Conservation (phyloP, 2,797 vertebrate species). For the Pyrocephalus nanus region DNA sequence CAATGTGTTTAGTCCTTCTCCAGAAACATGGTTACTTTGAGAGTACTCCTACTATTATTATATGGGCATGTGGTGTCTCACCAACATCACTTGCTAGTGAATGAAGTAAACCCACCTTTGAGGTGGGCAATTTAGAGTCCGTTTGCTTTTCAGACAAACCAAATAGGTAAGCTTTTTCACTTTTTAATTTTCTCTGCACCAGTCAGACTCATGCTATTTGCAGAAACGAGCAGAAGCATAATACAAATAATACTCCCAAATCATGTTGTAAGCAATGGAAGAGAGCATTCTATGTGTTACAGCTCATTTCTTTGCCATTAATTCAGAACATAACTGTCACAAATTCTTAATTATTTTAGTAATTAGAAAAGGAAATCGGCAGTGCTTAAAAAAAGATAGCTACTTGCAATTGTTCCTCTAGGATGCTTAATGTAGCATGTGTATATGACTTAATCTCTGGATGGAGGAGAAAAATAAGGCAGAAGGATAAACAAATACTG, state of each 20-base stretch:
- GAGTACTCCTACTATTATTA: not conserved
- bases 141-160: not conserved
- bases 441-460: not conserved
- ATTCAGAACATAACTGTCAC: constrained; percentile 26
- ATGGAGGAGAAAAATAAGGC: not conserved
- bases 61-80: not conserved
- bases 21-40: not conserved
- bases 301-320: constrained; percentile 25
- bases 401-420: not conserved
- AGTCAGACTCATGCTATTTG: not conserved
- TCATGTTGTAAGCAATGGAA: not conserved
- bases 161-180: not conserved
- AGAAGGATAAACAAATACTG: not conserved
- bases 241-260: not conserved
- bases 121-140: not conserved
- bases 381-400: not conserved
- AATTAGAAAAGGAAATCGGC: constrained; percentile 23
- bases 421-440: not conserved
- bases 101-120: not conserved
- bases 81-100: not conserved
- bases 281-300: not conserved
- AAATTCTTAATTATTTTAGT: constrained; percentile 41
- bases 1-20: not conserved
- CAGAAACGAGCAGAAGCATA: not conserved
- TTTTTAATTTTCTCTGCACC: not conserved